Conservation (phyloP, 2,113 vertebrate species). For the Pavo muticus region DNA sequence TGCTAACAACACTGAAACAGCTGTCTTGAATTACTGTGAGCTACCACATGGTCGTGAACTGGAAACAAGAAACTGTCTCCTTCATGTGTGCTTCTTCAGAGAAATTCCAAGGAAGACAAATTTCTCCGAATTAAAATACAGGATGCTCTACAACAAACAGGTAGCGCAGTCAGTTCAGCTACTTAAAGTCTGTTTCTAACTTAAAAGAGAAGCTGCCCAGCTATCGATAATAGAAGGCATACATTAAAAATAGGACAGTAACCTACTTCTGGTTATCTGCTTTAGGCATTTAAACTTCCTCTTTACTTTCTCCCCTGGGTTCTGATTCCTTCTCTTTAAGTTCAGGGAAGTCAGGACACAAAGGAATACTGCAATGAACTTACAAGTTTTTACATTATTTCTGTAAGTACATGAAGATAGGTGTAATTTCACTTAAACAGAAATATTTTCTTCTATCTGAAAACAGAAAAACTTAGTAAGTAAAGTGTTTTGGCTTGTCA, state of each 20-base stretch:
- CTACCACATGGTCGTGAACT: background rate
- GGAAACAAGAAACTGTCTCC: background rate
- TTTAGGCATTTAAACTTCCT: constrained; percentile 45
- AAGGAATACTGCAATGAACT: constrained; percentile 20
- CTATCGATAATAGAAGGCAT: background rate
- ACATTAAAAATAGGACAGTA: constrained; percentile 41
- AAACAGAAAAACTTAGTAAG: background rate
- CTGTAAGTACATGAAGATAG: background rate
- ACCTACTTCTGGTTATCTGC: constrained; percentile 61
- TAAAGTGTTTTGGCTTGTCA: background rate
- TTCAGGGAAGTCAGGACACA: constrained; percentile 52
- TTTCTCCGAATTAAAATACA: background rate
- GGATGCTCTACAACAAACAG: background rate
- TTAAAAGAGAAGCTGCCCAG: background rate
- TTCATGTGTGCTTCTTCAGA: background rate
- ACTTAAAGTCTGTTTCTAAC: background rate
- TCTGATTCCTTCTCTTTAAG: constrained; percentile 38
- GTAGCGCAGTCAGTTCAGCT: background rate
- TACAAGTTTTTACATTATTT: constrained; percentile 2
- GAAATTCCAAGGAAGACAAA: background rate
- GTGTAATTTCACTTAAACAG: background rate
- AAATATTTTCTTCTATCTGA: background rate
- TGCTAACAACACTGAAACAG: background rate
- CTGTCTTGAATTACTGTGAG: background rate
- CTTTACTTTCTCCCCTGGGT: constrained; percentile 25